Conservation (phyloP, 2,113 vertebrate species). For the Ceyx margarethae region DNA sequence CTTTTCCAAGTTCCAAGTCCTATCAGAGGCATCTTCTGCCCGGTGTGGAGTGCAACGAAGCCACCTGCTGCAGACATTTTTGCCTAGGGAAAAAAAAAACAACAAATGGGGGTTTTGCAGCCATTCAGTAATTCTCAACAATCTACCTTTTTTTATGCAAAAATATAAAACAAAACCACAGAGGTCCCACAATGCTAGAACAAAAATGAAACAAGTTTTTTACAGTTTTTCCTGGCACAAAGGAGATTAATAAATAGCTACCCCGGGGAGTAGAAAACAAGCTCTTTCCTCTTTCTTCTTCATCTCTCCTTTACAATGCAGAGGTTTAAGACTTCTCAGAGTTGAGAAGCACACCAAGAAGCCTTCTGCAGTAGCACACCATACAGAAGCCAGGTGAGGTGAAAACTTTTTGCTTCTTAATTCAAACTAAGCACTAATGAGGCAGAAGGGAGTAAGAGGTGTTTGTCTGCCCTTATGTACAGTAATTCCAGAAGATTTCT, state of each 20-base stretch:
- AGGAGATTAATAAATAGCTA: background rate
- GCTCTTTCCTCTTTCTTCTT: background rate
- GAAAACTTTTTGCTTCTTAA: background rate
- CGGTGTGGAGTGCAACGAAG: slow-evolving; percentile 82
- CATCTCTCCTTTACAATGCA: background rate
- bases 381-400: background rate
- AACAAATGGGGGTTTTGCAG: background rate
- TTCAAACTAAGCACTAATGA: background rate
- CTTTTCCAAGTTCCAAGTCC: slow-evolving; percentile 98
- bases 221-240: background rate
- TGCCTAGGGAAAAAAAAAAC: slow-evolving; percentile 57
- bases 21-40: slow-evolving; percentile 92
- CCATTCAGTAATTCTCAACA: background rate
- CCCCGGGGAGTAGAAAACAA: background rate
- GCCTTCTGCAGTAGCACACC: background rate
- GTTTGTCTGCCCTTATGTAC: background rate
- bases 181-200: background rate
- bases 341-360: background rate
- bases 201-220: background rate
- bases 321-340: background rate
- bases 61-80: slow-evolving; percentile 74
- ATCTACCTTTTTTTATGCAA: background rate
- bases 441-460: background rate
- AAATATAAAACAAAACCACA: background rate
- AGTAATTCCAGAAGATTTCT: background rate